Percentiles rank a stretch among this genome's conserved stretches.
Conservation (phyloP, 2,888 invertebrate species). For the Heliconius ethilla region DNA sequence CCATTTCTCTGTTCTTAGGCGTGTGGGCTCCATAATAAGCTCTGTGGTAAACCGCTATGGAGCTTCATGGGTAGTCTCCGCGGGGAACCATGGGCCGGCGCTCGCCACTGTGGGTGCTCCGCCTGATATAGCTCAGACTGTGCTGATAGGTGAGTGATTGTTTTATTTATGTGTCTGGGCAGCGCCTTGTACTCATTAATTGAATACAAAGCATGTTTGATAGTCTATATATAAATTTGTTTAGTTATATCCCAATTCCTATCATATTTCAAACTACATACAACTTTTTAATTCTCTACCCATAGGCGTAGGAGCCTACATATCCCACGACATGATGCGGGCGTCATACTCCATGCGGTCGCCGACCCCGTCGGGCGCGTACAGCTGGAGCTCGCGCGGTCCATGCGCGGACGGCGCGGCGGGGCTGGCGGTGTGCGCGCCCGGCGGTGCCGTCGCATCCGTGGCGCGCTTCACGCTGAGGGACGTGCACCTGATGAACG, state of each 20-base stretch:
- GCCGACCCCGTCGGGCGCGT: constrained; percentile 89
- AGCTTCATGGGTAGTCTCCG: constrained; percentile 95
- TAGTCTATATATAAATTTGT: no score
- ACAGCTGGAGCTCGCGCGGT: constrained; percentile 95
- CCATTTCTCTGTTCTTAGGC: constrained; percentile 74
- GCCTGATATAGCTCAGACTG: constrained; percentile 90
- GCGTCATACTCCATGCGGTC: constrained; percentile 94
- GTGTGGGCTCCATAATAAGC: constrained; percentile 92
- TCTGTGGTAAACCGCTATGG: constrained; percentile 95
- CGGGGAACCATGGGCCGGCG: constrained; percentile 96
- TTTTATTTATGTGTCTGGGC: background rate
- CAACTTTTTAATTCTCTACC: no score
- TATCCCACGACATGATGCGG: constrained; percentile 98
- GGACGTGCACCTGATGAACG: constrained; percentile 95
- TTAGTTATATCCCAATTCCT: no score
- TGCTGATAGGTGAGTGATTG: constrained; percentile 86
- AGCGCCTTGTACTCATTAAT: no score
- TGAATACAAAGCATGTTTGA: no score
- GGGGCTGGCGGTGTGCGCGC: constrained; percentile 95
- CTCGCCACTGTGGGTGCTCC: constrained; percentile 91
- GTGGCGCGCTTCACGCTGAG: constrained; percentile 94
- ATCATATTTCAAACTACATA: no score
- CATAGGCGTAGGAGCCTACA: constrained; percentile 95
- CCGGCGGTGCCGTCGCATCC: constrained; percentile 96
- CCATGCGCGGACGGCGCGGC: constrained; percentile 94